Conservation (phyloP, 2,797 vertebrate species). For the Forpus xanthops region DNA sequence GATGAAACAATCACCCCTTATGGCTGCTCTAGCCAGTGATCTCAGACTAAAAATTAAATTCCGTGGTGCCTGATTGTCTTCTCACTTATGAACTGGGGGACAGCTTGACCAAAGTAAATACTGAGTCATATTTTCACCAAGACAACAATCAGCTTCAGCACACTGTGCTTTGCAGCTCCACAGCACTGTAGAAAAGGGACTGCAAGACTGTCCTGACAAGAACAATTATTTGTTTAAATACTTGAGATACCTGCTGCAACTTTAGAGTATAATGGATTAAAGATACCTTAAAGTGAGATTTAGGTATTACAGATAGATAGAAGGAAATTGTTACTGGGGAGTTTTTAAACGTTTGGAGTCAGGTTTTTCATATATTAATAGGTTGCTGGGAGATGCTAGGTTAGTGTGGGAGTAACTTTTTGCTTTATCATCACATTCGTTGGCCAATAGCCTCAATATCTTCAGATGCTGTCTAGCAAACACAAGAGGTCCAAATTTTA, state of each 20-base stretch:
- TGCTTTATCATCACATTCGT: background rate
- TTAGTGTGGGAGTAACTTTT: background rate
- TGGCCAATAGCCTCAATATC: background rate
- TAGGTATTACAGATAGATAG: background rate
- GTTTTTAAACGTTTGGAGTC: background rate
- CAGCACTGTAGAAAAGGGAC: background rate
- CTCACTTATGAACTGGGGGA: background rate
- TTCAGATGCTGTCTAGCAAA: background rate
- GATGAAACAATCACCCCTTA: background rate
- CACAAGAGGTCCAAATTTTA: background rate
- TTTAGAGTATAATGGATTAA: background rate
- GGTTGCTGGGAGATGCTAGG: background rate
- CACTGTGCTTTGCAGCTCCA: background rate
- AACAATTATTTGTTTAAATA: background rate
- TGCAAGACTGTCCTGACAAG: background rate
- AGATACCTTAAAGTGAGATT: background rate
- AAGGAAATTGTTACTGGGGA: background rate
- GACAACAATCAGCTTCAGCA: background rate
- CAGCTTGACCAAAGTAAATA: background rate
- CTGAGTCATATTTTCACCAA: background rate
- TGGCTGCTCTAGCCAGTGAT: background rate
- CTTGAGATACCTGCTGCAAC: background rate
- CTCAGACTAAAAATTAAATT: background rate
- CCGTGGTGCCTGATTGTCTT: background rate
- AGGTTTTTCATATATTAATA: background rate